These are phyloP conservation scores for Gisinianus flammeolus DNA, from an alignment of 2,888 invertebrate genomes.

Conservation along the genomic window DNA sequence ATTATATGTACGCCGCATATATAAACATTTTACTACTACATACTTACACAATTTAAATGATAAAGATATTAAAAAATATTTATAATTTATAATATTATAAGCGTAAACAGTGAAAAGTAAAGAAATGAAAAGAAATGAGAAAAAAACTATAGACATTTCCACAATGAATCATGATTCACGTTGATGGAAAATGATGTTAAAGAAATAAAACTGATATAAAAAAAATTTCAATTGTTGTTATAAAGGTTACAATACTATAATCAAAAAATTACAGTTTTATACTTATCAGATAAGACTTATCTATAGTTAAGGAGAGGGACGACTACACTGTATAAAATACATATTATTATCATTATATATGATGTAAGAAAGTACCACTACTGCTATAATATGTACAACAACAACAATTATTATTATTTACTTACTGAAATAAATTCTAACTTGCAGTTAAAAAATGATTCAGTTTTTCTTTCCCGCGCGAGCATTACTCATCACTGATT, in stretches of 20 bases:
- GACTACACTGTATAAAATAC: no score
- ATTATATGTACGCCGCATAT: constrained; percentile 34
- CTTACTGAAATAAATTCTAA: constrained; percentile 32
- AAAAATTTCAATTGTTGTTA: no score
- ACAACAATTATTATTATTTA: no score
- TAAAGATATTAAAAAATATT: constrained; percentile 6
- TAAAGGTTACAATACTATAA: background rate
- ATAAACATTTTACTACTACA: constrained; percentile 12
- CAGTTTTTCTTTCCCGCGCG: background rate
- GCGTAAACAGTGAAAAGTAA: background rate
- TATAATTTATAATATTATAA: constrained; percentile 19
- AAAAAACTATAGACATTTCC: constrained; percentile 12
- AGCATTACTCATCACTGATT: background rate
- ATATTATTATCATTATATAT: background rate
- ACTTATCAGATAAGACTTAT: no score
- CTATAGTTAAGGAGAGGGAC: no score
- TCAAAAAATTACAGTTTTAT: no score
- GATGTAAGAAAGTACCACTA: background rate
- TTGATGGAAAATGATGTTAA: background rate
- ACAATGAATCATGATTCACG: background rate
- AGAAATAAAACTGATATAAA: no score
- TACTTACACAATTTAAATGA: constrained; percentile 2
- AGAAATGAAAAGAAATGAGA: constrained; percentile 8
- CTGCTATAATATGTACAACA: background rate
- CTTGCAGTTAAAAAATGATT: constrained; percentile 20